Conservation (phyloP, 1,140 invertebrate species). For the Camponotus pennsylvanicus region DNA sequence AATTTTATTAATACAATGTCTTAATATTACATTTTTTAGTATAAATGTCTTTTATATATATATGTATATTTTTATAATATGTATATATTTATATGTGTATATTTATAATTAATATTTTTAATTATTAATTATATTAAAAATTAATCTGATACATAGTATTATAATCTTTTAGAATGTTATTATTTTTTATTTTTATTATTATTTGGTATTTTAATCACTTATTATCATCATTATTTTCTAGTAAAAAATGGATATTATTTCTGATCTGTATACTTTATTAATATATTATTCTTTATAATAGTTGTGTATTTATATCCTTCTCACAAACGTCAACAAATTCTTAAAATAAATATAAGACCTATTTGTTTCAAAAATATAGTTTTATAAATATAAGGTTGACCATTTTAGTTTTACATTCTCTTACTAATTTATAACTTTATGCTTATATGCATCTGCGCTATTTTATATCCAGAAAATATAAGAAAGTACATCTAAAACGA, state of each 20-base stretch:
- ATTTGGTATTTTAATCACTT: too few relatives aligned
- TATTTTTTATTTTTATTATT: too few relatives aligned
- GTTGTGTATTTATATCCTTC: not conserved
- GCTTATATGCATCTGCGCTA: not conserved
- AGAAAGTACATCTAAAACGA: slow-evolving; percentile 8
- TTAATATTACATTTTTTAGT: too few relatives aligned
- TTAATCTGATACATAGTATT: too few relatives aligned
- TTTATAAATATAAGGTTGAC: slow-evolving; percentile 31
- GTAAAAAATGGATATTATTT: too few relatives aligned
- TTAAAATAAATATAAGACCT: slow-evolving; percentile 10
- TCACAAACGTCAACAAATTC: not conserved
- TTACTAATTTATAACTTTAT: slow-evolving; percentile 5
- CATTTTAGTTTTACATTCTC: slow-evolving; percentile 1
- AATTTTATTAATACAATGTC: too few relatives aligned
- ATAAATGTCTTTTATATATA: not conserved
- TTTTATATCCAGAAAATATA: slow-evolving; percentile 1
- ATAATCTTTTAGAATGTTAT: too few relatives aligned
- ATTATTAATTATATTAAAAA: too few relatives aligned
- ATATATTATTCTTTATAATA: too few relatives aligned
- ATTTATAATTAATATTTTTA: too few relatives aligned
- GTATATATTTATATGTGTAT: not conserved
- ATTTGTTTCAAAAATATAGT: slow-evolving; percentile 19
- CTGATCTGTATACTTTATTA: too few relatives aligned
- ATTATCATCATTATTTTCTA: too few relatives aligned
- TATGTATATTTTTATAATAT: not conserved